These are phyloP conservation scores for Limnothrissa miodon DNA, from an alignment of 2,113 vertebrate species.

Conservation along the genomic window DNA sequence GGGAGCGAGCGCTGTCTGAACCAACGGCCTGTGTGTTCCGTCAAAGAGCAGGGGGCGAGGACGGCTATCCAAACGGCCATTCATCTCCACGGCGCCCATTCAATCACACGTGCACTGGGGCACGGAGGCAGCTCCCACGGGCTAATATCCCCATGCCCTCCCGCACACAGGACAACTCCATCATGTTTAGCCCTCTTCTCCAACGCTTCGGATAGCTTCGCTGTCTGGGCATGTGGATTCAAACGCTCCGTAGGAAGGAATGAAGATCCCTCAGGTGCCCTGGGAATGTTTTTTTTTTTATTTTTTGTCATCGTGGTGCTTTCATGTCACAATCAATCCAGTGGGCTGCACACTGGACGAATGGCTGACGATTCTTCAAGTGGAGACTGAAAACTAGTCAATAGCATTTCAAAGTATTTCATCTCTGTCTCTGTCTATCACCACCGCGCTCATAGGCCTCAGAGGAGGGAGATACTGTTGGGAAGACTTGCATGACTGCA, in stretches of 20 bases:
- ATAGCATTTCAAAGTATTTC: neutral
- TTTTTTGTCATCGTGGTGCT: neutral
- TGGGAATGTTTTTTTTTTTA: neutral
- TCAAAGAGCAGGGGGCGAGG: neutral
- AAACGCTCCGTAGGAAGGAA: neutral
- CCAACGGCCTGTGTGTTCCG: neutral
- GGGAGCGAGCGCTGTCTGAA: neutral
- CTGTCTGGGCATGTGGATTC: neutral
- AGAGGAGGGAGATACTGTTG: too few species aligned
- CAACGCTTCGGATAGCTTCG: neutral
- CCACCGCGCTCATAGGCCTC: neutral
- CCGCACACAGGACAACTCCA: neutral
- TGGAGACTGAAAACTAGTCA: neutral
- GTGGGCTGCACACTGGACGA: neutral
- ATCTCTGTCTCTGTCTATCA: neutral
- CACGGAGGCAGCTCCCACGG: neutral
- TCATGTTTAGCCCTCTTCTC: neutral
- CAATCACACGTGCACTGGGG: constrained; percentile 10
- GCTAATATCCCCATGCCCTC: neutral
- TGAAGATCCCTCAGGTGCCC: neutral
- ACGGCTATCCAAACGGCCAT: neutral
- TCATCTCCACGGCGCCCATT: neutral
- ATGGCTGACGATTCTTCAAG: neutral
- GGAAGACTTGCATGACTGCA: too few species aligned
- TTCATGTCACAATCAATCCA: neutral